These are phyloP conservation scores for Lutjanus argentimaculatus DNA, from an alignment of 2,797 vertebrate genomes.

Conservation along the genomic window DNA sequence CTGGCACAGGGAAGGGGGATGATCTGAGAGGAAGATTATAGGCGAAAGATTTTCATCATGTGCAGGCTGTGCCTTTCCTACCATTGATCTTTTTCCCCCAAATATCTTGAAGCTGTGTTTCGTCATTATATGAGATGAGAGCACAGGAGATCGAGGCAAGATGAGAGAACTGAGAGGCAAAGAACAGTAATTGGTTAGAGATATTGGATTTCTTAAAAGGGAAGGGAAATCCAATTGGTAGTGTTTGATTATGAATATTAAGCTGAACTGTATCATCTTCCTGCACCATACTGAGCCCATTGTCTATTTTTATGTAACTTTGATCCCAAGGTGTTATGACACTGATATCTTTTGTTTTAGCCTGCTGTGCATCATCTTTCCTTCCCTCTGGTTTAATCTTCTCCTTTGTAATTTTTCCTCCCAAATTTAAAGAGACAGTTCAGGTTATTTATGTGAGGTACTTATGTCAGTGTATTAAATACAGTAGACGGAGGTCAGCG, in stretches of 20 bases:
- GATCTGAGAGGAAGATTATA: constrained; percentile 27
- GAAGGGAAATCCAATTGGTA: constrained; percentile 28
- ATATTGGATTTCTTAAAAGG: constrained; percentile 50
- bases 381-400: neutral
- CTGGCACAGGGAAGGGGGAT: neutral
- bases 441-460: too few relatives aligned
- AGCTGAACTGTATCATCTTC: constrained; percentile 16
- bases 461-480: too few relatives aligned
- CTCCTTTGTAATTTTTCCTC: neutral
- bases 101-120: constrained; percentile 53
- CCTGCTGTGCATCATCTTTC: neutral
- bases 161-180: constrained; percentile 32
- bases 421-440: too few relatives aligned
- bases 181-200: constrained; percentile 41
- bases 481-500: too few relatives aligned
- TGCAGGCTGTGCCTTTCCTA: constrained; percentile 18
- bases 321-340: constrained; percentile 10
- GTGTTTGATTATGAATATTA: constrained; percentile 42
- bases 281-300: constrained; percentile 2
- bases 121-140: constrained; percentile 40
- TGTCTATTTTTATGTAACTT: constrained; percentile 29
- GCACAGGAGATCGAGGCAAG: constrained; percentile 9
- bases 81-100: constrained; percentile 44
- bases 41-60: constrained; percentile 50
- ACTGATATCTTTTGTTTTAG: constrained; percentile 5